These are phyloP conservation scores for Dicerorhinus sumatrensis DNA, from an alignment of 2,113 vertebrate species.

Conservation along the genomic window DNA sequence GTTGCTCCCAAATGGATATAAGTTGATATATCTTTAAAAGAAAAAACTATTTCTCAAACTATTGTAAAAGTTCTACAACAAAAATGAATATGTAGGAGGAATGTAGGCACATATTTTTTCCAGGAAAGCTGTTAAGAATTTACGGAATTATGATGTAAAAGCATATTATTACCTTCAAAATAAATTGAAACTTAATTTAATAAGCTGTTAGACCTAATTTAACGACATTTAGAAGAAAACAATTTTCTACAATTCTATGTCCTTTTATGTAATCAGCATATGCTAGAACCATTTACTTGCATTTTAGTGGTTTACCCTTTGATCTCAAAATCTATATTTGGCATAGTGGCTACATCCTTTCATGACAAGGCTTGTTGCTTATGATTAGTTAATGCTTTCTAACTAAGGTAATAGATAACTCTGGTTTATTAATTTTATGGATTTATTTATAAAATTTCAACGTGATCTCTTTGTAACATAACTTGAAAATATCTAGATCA, in stretches of 20 bases:
- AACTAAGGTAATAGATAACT: neutral
- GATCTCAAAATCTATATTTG: slow-evolving; percentile 12
- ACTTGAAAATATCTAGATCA: neutral
- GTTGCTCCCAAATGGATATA: neutral
- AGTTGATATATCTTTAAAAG: neutral
- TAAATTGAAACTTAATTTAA: slow-evolving; percentile 21
- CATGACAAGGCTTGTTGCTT: neutral
- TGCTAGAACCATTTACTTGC: neutral
- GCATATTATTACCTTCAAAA: neutral
- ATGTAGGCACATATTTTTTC: neutral
- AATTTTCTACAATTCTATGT: neutral
- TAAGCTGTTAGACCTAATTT: neutral
- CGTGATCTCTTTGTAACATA: neutral
- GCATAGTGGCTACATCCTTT: neutral
- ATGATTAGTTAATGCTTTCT: neutral
- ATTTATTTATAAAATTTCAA: slow-evolving; percentile 25
- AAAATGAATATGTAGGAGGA: neutral
- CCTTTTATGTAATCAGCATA: neutral
- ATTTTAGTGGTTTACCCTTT: neutral
- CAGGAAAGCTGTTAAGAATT: neutral
- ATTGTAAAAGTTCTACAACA: neutral
- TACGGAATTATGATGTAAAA: neutral
- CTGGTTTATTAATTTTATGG: neutral
- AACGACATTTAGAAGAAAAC: neutral
- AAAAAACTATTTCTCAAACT: neutral